phyloP scores from a whole-genome alignment of 2,797 vertebrate genomes.

The Centroberyx gerrardi region DNA sequence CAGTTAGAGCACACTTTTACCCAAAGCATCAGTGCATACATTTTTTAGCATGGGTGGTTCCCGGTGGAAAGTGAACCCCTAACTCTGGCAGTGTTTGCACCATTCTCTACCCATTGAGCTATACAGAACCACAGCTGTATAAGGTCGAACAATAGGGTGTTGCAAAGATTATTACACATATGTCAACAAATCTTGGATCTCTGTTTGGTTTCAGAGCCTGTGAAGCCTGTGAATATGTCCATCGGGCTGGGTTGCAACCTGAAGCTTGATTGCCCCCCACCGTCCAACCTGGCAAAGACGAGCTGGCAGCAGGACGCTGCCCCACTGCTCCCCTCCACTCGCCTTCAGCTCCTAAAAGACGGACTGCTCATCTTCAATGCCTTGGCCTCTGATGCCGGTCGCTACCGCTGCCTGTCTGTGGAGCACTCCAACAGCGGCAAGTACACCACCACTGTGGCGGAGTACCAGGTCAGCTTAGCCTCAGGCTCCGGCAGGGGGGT shows the following conservation, averaged over 20 bases:
- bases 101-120: not conserved
- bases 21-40: too few species aligned
- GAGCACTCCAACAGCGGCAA: constrained; percentile 71
- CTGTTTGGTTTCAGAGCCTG: constrained; percentile 67
- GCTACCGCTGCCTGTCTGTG: constrained; percentile 80
- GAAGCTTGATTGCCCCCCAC: constrained; percentile 73
- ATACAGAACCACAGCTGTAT: too few species aligned
- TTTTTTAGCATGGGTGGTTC: too few species aligned
- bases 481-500: not conserved
- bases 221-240: constrained; percentile 34
- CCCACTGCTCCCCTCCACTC: constrained; percentile 44
- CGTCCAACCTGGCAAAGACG: constrained; percentile 80
- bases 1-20: not conserved
- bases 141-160: not conserved
- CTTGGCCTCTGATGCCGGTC: constrained; percentile 49
- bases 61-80: not conserved
- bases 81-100: not conserved
- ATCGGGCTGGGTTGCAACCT: constrained; percentile 67
- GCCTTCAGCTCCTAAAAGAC: constrained; percentile 62
- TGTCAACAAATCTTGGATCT: not conserved
- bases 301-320: constrained; percentile 72
- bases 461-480: constrained; percentile 67
- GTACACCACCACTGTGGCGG: constrained; percentile 53
- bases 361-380: constrained; percentile 79
- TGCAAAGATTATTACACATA: not conserved